phyloP scores from a whole-genome alignment of 2,888 invertebrate species.

The Sesamia inferens region DNA sequence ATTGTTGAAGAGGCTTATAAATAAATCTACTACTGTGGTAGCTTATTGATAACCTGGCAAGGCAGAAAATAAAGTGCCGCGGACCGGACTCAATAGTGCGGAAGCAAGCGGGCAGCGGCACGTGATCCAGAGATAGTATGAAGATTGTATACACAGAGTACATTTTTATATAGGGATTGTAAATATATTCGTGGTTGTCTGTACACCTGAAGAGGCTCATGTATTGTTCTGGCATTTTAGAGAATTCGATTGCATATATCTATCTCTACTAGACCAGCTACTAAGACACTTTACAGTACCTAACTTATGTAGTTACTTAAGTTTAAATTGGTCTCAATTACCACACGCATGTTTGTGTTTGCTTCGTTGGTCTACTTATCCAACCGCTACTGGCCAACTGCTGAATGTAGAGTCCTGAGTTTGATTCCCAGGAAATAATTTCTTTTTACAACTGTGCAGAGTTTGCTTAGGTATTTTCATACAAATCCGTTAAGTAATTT shows the following conservation, averaged over 20 bases:
- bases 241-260: neutral
- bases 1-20: neutral
- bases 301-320: neutral
- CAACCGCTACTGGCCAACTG: no score
- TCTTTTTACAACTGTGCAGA: neutral
- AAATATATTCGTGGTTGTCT: slow-evolving; percentile 7
- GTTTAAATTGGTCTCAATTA: neutral
- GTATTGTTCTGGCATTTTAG: slow-evolving; percentile 9
- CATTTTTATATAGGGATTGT: no score
- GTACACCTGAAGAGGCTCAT: slow-evolving; percentile 15
- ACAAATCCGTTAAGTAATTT: neutral
- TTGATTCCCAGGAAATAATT: neutral
- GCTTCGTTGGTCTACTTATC: neutral
- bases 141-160: slow-evolving; percentile 3
- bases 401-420: neutral
- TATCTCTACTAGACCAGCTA: no score
- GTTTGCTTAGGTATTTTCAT: neutral
- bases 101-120: slow-evolving; percentile 8
- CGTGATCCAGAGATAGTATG: slow-evolving; percentile 31
- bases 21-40: slow-evolving; percentile 21
- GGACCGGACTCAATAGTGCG: slow-evolving; percentile 2
- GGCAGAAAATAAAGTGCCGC: slow-evolving; percentile 3
- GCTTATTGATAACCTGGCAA: slow-evolving; percentile 21
- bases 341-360: neutral
- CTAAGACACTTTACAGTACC: neutral